Evolutionary conservation across 2,113 vertebrate genomes (phyloP).

Genomic region (Tachycineta bicolor): DNA sequence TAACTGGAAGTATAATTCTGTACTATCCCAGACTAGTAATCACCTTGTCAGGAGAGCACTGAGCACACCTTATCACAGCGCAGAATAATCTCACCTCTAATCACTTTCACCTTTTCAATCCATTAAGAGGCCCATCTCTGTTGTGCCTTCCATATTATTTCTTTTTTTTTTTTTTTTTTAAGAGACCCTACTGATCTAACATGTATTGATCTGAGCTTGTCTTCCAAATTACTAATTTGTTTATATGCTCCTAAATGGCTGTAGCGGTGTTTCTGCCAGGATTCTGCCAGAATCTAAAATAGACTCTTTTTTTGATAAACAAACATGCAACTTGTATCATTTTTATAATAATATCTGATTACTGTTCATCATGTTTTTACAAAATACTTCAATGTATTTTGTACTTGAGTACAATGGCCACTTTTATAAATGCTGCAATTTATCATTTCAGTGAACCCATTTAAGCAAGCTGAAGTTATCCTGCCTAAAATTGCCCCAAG

Average conservation of each 20-base stretch:
- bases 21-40: neutral
- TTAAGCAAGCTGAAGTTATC: neutral
- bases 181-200: neutral
- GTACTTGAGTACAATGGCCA: neutral
- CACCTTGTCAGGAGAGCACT: neutral
- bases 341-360: slow-evolving; percentile 9
- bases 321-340: neutral
- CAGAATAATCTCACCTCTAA: slow-evolving; percentile 22
- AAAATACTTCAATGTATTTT: neutral
- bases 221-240: slow-evolving; percentile 24
- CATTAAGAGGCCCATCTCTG: neutral
- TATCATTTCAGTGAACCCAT: neutral
- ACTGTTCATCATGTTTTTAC: neutral
- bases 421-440: neutral
- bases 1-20: neutral
- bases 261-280: neutral
- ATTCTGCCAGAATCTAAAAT: neutral
- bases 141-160: neutral
- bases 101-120: slow-evolving; percentile 7
- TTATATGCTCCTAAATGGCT: neutral
- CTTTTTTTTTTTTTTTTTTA: neutral
- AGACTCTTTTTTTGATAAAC: neutral
- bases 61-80: neutral
- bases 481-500: neutral
- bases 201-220: slow-evolving; percentile 27